A percentile compares a stretch with the other conserved stretches of the same genome.
phyloP scores from a whole-genome alignment of 2,113 vertebrate species.

The Albula goreensis region DNA sequence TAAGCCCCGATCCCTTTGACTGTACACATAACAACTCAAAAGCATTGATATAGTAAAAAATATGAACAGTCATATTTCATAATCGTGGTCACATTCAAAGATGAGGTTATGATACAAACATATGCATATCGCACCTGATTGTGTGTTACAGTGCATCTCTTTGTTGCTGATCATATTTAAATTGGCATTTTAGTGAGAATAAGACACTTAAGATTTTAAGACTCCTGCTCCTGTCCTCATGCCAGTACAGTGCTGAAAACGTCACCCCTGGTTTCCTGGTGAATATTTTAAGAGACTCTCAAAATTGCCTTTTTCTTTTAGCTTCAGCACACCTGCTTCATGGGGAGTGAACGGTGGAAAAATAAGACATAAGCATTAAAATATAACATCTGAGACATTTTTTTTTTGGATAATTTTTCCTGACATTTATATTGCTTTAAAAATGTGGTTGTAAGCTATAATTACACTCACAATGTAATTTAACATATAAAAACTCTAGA shows the following conservation, averaged over 20 bases:
- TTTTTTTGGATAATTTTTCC: neutral
- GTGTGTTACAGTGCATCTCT: neutral
- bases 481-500: neutral
- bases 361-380: neutral
- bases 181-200: neutral
- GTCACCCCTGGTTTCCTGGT: neutral
- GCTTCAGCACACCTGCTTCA: neutral
- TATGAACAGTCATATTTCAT: neutral
- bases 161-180: neutral
- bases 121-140: neutral
- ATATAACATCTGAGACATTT: neutral
- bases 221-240: neutral
- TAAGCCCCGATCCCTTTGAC: neutral
- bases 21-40: no score
- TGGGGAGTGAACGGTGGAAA: neutral
- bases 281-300: neutral
- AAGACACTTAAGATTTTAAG: neutral
- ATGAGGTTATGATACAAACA: neutral
- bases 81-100: neutral
- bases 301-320: neutral
- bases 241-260: neutral
- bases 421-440: neutral
- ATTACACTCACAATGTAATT: neutral
- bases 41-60: neutral
- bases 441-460: neutral